These are phyloP conservation scores for Melitaea athalia DNA, from an alignment of 2,888 invertebrate genomes.

Conservation along the genomic window DNA sequence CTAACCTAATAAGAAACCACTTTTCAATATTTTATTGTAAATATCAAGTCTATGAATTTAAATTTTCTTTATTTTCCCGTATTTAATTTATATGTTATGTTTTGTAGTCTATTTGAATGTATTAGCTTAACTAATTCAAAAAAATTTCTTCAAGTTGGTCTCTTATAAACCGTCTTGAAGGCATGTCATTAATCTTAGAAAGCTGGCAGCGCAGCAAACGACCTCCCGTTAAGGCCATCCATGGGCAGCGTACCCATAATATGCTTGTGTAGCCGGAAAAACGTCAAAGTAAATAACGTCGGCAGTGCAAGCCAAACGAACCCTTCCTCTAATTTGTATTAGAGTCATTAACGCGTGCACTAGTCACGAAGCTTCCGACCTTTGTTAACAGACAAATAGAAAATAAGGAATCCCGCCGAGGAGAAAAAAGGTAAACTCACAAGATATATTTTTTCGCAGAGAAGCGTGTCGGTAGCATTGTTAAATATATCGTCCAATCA, in stretches of 20 bases:
- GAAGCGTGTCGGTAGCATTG: slow-evolving; percentile 76
- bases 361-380: slow-evolving; percentile 52
- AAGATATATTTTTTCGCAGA: slow-evolving; percentile 76
- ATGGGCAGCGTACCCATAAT: slow-evolving; percentile 72
- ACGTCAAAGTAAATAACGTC: slow-evolving; percentile 65
- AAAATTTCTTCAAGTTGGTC: slow-evolving; percentile 69
- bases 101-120: slow-evolving; percentile 1
- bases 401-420: slow-evolving; percentile 70
- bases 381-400: slow-evolving; percentile 66
- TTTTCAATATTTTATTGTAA: background rate
- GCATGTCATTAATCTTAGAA: slow-evolving; percentile 79
- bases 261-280: slow-evolving; percentile 65
- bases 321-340: slow-evolving; percentile 74
- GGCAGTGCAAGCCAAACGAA: slow-evolving; percentile 64
- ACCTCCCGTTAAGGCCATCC: slow-evolving; percentile 79
- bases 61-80: background rate
- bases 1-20: background rate
- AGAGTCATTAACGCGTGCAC: slow-evolving; percentile 70
- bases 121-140: slow-evolving; percentile 30
- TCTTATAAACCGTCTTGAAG: slow-evolving; percentile 74
- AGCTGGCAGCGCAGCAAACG: slow-evolving; percentile 79
- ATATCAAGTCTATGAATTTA: too few relatives aligned
- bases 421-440: slow-evolving; percentile 66
- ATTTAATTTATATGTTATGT: background rate
- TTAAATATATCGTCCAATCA: slow-evolving; percentile 82